These are phyloP conservation scores for Noctuana brunneofusca DNA, from an alignment of 2,888 invertebrate species.

Conservation along the genomic window DNA sequence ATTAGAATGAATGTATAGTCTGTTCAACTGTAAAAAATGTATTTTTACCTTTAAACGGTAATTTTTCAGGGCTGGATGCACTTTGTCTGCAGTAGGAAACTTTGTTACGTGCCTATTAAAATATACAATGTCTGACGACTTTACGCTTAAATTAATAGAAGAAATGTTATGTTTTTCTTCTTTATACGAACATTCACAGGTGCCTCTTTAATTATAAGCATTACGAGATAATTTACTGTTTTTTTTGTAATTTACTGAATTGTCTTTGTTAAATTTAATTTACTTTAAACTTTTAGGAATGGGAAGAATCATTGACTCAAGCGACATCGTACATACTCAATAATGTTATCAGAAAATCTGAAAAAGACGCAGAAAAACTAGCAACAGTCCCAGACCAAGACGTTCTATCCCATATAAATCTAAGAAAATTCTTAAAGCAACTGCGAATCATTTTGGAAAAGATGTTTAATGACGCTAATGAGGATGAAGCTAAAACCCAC, in stretches of 20 bases:
- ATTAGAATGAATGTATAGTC: too few species aligned
- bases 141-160: slow-evolving; percentile 65
- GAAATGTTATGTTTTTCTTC: slow-evolving; percentile 68
- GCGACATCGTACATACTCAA: slow-evolving; percentile 85
- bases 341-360: slow-evolving; percentile 84
- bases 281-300: slow-evolving; percentile 83
- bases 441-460: slow-evolving; percentile 65
- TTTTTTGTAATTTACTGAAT: neutral
- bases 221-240: neutral
- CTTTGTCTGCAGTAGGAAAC: slow-evolving; percentile 59
- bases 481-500: slow-evolving; percentile 41
- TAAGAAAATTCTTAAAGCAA: slow-evolving; percentile 74
- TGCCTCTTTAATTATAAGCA: slow-evolving; percentile 36
- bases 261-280: neutral
- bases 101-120: slow-evolving; percentile 59
- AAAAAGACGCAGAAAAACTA: slow-evolving; percentile 84
- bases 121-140: slow-evolving; percentile 54
- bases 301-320: slow-evolving; percentile 90
- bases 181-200: slow-evolving; percentile 69
- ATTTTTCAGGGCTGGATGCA: slow-evolving; percentile 66
- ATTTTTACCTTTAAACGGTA: neutral
- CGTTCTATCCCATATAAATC: slow-evolving; percentile 65
- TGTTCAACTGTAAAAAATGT: neutral
- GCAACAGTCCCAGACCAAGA: slow-evolving; percentile 78
- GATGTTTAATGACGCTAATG: slow-evolving; percentile 53